Conservation (phyloP, 2,113 vertebrate genomes). For the Sinocyclocheilus maitianheensis region DNA sequence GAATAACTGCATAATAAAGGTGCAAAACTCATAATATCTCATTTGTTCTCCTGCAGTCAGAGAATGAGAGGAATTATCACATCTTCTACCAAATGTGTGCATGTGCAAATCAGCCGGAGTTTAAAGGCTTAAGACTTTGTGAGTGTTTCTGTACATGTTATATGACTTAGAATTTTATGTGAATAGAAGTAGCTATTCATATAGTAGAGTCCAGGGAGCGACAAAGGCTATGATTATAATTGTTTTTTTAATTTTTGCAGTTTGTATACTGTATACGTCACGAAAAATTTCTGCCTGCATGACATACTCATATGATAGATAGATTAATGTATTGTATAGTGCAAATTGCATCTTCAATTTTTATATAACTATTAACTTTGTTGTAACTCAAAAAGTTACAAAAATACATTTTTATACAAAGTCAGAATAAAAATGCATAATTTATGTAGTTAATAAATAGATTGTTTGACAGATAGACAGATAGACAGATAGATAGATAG, state of each 20-base stretch:
- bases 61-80: slow-evolving; percentile 91
- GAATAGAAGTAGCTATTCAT: not conserved
- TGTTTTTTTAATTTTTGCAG: not conserved
- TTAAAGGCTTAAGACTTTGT: slow-evolving; percentile 86
- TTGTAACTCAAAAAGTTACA: not conserved
- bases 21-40: not conserved
- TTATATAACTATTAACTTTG: not conserved
- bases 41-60: no score
- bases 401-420: not conserved
- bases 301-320: not conserved
- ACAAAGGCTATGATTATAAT: not conserved
- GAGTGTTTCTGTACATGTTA: slow-evolving; percentile 63
- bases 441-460: not conserved
- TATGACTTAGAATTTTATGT: not conserved
- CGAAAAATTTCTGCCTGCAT: not conserved
- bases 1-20: not conserved
- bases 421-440: not conserved
- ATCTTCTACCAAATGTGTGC: slow-evolving; percentile 98
- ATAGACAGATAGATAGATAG: rapidly evolving
- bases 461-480: not conserved
- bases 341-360: not conserved
- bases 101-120: slow-evolving; percentile 83
- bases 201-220: not conserved
- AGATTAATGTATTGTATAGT: not conserved
- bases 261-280: not conserved